phyloP scores from a whole-genome alignment of 2,113 vertebrate genomes.

The Stomatorhinus ivindoensis region DNA sequence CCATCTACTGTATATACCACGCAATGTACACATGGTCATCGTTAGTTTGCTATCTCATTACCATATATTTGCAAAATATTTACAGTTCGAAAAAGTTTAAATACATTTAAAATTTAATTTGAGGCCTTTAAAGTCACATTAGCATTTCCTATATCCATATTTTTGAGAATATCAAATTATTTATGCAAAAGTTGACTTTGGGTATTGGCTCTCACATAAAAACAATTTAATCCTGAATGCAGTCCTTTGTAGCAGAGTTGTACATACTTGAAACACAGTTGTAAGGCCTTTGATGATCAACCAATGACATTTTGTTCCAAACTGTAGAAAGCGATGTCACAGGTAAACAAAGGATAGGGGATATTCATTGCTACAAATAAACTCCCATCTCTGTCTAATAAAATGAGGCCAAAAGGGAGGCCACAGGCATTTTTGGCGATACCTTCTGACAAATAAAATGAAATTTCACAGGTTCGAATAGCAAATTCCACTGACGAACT shows the following conservation, averaged over 20 bases:
- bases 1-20: background rate
- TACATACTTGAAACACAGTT: background rate
- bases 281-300: conserved; percentile 17
- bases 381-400: background rate
- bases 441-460: background rate
- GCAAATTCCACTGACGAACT: conserved; percentile 23
- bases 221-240: background rate
- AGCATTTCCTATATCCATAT: background rate
- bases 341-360: background rate
- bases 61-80: background rate
- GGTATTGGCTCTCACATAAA: background rate
- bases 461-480: conserved; percentile 17
- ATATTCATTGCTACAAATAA: conserved; percentile 12
- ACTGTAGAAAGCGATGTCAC: conserved; percentile 7
- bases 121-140: background rate
- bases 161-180: background rate
- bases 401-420: background rate
- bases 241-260: background rate
- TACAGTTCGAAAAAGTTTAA: background rate
- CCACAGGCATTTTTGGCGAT: conserved; percentile 15
- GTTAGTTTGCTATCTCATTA: background rate
- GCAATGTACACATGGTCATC: background rate
- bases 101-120: background rate
- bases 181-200: conserved; percentile 1
- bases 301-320: conserved; percentile 24